Conservation (phyloP, 2,113 vertebrate genomes). For the Thryonomys swinderianus region DNA sequence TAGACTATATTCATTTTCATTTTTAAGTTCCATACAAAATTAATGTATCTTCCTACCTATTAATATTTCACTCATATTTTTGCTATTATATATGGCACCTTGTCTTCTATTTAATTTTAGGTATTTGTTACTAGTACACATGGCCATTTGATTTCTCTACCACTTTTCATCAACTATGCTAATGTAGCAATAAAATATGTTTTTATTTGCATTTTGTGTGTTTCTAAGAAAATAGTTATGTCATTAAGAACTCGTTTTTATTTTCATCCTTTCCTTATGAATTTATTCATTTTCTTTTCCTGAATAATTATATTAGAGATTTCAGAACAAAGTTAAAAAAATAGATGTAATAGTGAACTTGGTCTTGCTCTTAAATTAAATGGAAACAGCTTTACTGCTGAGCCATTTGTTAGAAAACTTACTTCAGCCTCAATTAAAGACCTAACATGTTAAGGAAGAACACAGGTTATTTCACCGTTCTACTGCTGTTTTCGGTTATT, state of each 20-base stretch:
- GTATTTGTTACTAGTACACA: not conserved
- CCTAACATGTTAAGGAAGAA: not conserved
- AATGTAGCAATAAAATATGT: not conserved
- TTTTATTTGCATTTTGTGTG: not conserved
- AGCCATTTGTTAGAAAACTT: not conserved
- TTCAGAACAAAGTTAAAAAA: not conserved
- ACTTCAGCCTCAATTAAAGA: not conserved
- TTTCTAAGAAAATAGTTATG: not conserved
- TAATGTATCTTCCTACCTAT: not conserved
- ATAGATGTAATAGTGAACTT: not conserved
- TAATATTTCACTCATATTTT: too few relatives aligned
- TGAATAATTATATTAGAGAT: not conserved
- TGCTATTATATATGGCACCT: not conserved
- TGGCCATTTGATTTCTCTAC: not conserved
- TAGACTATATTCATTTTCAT: not conserved
- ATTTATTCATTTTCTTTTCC: not conserved
- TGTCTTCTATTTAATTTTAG: constrained; percentile 30
- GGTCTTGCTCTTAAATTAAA: not conserved
- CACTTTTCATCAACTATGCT: not conserved
- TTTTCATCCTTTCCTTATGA: not conserved
- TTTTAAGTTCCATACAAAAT: not conserved
- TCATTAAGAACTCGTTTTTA: not conserved
- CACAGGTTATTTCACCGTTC: not conserved
- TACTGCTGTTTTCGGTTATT: not conserved
- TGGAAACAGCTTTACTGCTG: not conserved